phyloP scores from a whole-genome alignment of 2,888 invertebrate species.

The Drosophila kuntzei region DNA sequence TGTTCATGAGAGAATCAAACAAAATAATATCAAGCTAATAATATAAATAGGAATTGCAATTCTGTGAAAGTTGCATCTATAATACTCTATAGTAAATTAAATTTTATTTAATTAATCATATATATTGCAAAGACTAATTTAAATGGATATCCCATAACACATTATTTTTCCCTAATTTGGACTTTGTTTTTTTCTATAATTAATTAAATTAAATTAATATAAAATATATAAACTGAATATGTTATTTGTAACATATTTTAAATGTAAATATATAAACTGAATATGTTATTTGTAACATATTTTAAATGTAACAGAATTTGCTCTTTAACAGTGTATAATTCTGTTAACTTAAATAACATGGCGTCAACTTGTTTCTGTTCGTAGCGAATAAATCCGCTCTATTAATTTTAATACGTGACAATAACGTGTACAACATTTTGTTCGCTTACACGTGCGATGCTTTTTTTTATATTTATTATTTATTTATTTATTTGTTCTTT shows the following conservation, averaged over 20 bases:
- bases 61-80: slow-evolving; percentile 14
- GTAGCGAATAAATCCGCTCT: neutral
- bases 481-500: slow-evolving; percentile 27
- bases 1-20: slow-evolving; percentile 28
- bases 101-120: neutral
- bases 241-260: neutral
- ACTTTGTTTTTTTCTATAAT: too few relatives aligned
- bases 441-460: slow-evolving; percentile 13
- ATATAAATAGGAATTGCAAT: neutral
- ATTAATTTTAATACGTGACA: neutral
- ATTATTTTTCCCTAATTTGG: neutral
- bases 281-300: neutral
- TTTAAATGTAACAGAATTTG: neutral
- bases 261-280: neutral
- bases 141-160: neutral
- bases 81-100: slow-evolving; percentile 4
- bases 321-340: neutral
- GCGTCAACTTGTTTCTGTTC: neutral
- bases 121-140: neutral
- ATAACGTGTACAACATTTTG: slow-evolving; percentile 9
- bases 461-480: neutral
- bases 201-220: too few relatives aligned
- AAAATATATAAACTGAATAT: neutral
- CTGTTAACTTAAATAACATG: neutral
- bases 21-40: slow-evolving; percentile 1